Evolutionary conservation across 2,888 invertebrate genomes (phyloP), one percentile per base, ranked within the genome.

Genomic region (Dascillus cervinus): DNA sequence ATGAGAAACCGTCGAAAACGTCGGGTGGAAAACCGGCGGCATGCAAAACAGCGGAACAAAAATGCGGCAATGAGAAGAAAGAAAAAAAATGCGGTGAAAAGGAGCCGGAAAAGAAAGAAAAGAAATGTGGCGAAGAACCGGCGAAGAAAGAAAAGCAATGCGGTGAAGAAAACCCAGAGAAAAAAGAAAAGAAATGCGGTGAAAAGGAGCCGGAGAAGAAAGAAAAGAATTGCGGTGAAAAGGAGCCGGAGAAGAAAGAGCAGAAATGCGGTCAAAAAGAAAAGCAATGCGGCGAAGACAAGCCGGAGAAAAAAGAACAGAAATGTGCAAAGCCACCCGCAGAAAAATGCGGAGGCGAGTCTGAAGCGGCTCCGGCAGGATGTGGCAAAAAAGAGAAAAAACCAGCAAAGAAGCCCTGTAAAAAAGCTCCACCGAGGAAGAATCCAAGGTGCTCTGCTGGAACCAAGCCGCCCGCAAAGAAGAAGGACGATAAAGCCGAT

Each of bases 401-500:
- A 17, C 8, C 19, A 17, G 8, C 19, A 9, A 9, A 20, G 10
- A 20, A 10, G 9, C 9, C 9, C 21, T 10, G 21, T 9, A 20
- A 3, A 13, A 26, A n/a, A n/a, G n/a, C n/a, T n/a, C n/a, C n/a
- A n/a, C n/a, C n/a, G n/a, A n/a, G n/a, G n/a, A n/a, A n/a, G n/a
- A n/a, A n/a, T n/a, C n/a, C n/a, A n/a, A n/a, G n/a, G n/a, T n/a
- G n/a, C n/a, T n/a, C n/a, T n/a, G n/a, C n/a, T 13, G 3, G 2
- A 13, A 8, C 5, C 9, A 23, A 30, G 20, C 3, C 13, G 12
- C 13, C 24, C 13, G n/a, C 20, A 6, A 15, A 31, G 27, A 13
- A 23, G 19, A 22, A 13, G 9, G 25, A 17, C n/a, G 6, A 11
- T 20, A 26, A 23, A 20, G 22, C 17, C 11, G 17, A 8, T 17